Evolutionary conservation across 2,888 invertebrate species (phyloP).

Genomic region (Pristionchus japonicus): DNA sequence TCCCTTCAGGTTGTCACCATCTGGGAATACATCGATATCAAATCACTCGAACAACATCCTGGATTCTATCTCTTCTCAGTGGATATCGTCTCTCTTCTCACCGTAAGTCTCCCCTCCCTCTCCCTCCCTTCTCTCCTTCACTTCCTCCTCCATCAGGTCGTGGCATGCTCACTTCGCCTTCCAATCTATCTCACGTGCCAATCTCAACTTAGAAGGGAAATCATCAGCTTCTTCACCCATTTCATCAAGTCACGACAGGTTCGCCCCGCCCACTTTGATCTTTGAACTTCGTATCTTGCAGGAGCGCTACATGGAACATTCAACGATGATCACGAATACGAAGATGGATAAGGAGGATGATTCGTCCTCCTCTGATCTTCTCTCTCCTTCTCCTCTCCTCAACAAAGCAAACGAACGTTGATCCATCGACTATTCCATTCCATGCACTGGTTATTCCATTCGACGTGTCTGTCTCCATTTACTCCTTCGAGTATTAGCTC

Average conservation of each 20-base stretch:
- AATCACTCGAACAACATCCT: conserved; percentile 52
- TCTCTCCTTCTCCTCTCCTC: neutral
- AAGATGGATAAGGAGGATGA: conserved; percentile 18
- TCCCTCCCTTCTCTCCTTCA: conserved; percentile 62
- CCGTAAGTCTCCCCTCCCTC: conserved; percentile 47
- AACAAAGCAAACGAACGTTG: neutral
- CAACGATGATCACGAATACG: conserved; percentile 18
- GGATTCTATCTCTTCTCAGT: conserved; percentile 70
- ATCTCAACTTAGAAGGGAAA: conserved; percentile 51
- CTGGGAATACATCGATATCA: conserved; percentile 70
- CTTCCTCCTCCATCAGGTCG: neutral
- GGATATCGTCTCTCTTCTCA: conserved; percentile 59
- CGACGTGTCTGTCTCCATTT: neutral
- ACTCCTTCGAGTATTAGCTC: neutral
- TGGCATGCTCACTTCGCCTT: conserved; percentile 69
- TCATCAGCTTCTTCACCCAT: conserved; percentile 2
- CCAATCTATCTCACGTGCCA: conserved; percentile 70
- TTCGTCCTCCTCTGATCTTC: neutral
- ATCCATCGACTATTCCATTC: neutral
- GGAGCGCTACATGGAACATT: neutral
- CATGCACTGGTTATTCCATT: neutral
- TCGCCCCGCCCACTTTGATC: neutral
- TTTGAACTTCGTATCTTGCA: neutral
- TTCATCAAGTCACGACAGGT: conserved; percentile 31
- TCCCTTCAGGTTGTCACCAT: conserved; percentile 61